phyloP scores from a whole-genome alignment of 2,888 invertebrate genomes.

The Amorpha juglandis region DNA sequence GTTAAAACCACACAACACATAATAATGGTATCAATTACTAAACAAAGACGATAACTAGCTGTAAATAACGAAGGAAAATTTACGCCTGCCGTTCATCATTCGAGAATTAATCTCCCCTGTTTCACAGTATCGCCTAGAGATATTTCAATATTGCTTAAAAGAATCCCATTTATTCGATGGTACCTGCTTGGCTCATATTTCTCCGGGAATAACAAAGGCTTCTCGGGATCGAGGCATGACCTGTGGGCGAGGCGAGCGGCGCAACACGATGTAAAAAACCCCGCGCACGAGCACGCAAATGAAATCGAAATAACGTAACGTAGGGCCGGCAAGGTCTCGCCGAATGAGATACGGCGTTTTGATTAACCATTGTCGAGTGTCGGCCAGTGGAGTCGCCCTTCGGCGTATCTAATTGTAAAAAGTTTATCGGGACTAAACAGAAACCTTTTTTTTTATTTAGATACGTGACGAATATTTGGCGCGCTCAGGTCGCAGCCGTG shows the following conservation, averaged over 20 bases:
- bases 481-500: neutral
- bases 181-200: constrained; percentile 74
- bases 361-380: constrained; percentile 79
- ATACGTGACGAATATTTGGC: constrained; percentile 15
- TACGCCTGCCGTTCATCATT: constrained; percentile 72
- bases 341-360: constrained; percentile 80
- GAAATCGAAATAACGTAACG: constrained; percentile 82
- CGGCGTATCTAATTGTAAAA: neutral
- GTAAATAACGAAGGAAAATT: constrained; percentile 74
- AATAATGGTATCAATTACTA: constrained; percentile 19
- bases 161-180: constrained; percentile 73
- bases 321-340: constrained; percentile 67
- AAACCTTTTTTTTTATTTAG: constrained; percentile 7
- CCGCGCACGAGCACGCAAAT: constrained; percentile 80
- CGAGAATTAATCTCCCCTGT: constrained; percentile 68
- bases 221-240: constrained; percentile 71
- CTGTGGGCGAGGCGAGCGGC: constrained; percentile 61
- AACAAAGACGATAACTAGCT: constrained; percentile 69
- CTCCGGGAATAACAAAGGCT: constrained; percentile 75
- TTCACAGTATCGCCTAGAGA: constrained; percentile 69
- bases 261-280: constrained; percentile 68
- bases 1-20: constrained; percentile 7
- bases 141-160: constrained; percentile 75
- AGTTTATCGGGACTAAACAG: neutral
- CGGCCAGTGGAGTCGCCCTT: constrained; percentile 58